phyloP scores from a whole-genome alignment of 2,113 vertebrate species.

The Corynorhinus townsendii region DNA sequence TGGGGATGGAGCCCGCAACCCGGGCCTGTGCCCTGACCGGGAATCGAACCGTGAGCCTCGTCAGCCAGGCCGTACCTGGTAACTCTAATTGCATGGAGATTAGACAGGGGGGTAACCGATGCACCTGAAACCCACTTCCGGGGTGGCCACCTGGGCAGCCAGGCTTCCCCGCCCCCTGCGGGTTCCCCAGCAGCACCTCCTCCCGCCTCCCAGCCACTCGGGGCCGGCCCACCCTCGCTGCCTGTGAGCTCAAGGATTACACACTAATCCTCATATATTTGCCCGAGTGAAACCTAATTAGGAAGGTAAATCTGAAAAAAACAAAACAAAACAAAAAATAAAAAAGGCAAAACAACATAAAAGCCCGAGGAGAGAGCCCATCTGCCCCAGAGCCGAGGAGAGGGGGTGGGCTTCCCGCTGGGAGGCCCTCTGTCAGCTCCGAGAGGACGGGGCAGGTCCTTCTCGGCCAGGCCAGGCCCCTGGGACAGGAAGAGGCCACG shows the following conservation, averaged over 20 bases:
- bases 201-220: neutral
- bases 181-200: neutral
- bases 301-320: slow-evolving; percentile 56
- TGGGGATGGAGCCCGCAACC: no score
- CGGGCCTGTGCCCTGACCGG: no score
- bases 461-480: neutral
- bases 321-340: neutral
- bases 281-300: slow-evolving; percentile 58
- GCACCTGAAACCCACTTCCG: neutral
- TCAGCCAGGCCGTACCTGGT: no score
- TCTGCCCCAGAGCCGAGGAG: neutral
- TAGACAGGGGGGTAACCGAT: neutral
- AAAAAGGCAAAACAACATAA: neutral
- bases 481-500: neutral
- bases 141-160: neutral
- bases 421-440: neutral
- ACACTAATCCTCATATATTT: slow-evolving; percentile 65
- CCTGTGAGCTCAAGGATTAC: slow-evolving; percentile 65
- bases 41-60: no score
- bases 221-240: neutral
- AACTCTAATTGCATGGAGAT: neutral
- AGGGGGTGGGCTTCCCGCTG: neutral
- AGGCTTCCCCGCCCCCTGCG: neutral
- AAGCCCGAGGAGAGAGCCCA: neutral
- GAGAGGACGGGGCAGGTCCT: neutral